Base-by-base conservation (phyloP, 2,888 invertebrate species). In the Clusia tigrina region DNA sequence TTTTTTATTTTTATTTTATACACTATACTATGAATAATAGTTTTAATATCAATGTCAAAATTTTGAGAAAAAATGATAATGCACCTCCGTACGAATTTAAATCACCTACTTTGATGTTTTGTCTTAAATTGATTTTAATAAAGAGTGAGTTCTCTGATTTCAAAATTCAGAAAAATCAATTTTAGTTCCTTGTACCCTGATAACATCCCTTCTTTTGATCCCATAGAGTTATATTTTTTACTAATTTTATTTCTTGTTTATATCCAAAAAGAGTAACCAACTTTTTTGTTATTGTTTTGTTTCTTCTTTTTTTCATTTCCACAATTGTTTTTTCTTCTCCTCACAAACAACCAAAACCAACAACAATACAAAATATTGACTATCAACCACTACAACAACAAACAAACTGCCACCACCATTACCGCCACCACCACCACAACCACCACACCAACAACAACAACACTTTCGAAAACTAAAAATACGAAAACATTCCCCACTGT, bases 311-410 rank as follows among this genome's bases (percentile, higher is more conserved):
- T 60, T 60, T 46, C 58, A 65, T 66, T 57, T 62, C 37, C 54
- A 64, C 15, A 22, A 63, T 64, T 62, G 62, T 71, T 66, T 66
- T 67, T 73, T 69, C 67, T 69, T 62, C 65, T 54, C 62, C 38
- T 60, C 17, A 69, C 64, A 25, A 62, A 52, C 56, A 42, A 9
- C 6, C 51, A 51, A 53, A 24, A 54, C 51, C 53, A 58, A 60
- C 51, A 25, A 56, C 42, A 38, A 37, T 25, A 25, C 18, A 9
- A 6, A 46, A n/a, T 54, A 17, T 25, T 25, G 25, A 52, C 20
- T 23, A 32, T 9, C 20, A 48, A 48, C 18, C 22, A 20, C 20
- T 22, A 18, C 22, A 18, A 2, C 48, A 48, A 48, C 18, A 48
- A 54, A 25, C 18, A 54, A 54, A 12, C 37, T 18, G 10, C 23